Evolutionary conservation across 2,113 vertebrate genomes (phyloP), one percentile per base, ranked within the genome.

Genomic region (Alectura lathami): DNA sequence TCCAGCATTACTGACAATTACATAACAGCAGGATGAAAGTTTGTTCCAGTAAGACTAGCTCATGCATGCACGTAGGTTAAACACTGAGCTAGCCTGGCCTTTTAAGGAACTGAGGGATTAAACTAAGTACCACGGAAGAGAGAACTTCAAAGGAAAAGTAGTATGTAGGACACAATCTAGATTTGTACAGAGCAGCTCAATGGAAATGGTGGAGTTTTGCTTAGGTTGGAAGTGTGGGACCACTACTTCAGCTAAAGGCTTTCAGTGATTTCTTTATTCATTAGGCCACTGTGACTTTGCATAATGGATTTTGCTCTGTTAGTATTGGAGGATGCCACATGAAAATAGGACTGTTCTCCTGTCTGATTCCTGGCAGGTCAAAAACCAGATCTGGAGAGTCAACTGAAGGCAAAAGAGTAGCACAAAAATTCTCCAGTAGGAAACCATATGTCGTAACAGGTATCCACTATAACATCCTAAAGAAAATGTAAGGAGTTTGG

Each of bases 1-100:
- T 86, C 94, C 20, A 15, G 94, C 75, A 89, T 96, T 95, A 92
- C 95, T 13, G 69, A 13, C 56, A 12, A 15, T 94, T 95, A 53
- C 2, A 2, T 83, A 91, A 84, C 17, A 67, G 87, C 57, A 73
- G 93, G 94, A 82, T 76, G 82, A 1, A 83, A 53, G 72, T 88
- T 75, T 47, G 68, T 84, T 94, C 85, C 91, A 0, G 2, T 89
- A 79, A 79, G 66, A 73, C 73, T 54, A 20, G 36, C 8, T 29
- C 68, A 3, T 9, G 15, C 10, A 1, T 64, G 68, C 66, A 51
- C 1, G 0, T 9, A 59, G 67, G 76, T 43, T 67, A 56, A 92
- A 64, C 1, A 11, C 83, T 53, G 38, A n/a, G 56, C 51, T n/a
- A 17, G 22, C 34, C 57, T 40, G 67, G 22, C 69, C 63, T 85